Evolutionary conservation across 2,797 vertebrate species (phyloP).

Genomic region (Pseudochirops corinnae): DNA sequence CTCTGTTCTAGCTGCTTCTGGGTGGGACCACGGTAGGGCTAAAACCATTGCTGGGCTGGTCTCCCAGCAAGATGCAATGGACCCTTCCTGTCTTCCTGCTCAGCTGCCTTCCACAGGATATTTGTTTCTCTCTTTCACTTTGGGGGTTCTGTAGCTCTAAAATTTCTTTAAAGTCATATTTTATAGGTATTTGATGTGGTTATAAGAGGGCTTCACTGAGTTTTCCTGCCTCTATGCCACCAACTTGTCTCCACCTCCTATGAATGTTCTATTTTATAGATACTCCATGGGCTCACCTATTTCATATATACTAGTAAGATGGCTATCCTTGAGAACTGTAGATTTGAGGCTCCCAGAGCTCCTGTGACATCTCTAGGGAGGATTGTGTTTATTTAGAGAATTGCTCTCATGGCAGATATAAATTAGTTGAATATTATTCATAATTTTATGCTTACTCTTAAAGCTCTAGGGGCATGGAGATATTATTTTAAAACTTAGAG

Average conservation of each 20-base stretch:
- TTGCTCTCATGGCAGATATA: slow-evolving; percentile 47
- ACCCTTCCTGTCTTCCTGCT: too few species aligned
- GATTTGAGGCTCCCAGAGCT: neutral
- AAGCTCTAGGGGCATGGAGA: slow-evolving; percentile 65
- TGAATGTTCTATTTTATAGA: neutral
- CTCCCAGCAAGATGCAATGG: too few species aligned
- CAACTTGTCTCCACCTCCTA: neutral
- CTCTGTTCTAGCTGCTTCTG: too few species aligned
- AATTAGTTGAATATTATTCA: slow-evolving; percentile 63
- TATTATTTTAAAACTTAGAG: slow-evolving; percentile 60
- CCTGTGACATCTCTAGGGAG: slow-evolving; percentile 33
- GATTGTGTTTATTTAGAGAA: neutral
- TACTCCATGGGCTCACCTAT: rapidly evolving
- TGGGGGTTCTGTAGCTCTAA: too few species aligned
- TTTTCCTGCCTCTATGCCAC: too few species aligned
- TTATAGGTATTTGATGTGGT: too few species aligned
- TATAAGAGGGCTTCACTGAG: too few species aligned
- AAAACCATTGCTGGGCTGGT: too few species aligned
- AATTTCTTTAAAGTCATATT: too few species aligned
- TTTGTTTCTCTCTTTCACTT: too few species aligned
- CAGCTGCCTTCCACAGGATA: too few species aligned
- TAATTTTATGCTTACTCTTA: slow-evolving; percentile 64
- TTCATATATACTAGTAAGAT: rapidly evolving
- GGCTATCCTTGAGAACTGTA: neutral
- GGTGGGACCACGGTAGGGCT: too few species aligned